phyloP scores from a whole-genome alignment of 2,888 invertebrate genomes.

The Gortyna flavago region DNA sequence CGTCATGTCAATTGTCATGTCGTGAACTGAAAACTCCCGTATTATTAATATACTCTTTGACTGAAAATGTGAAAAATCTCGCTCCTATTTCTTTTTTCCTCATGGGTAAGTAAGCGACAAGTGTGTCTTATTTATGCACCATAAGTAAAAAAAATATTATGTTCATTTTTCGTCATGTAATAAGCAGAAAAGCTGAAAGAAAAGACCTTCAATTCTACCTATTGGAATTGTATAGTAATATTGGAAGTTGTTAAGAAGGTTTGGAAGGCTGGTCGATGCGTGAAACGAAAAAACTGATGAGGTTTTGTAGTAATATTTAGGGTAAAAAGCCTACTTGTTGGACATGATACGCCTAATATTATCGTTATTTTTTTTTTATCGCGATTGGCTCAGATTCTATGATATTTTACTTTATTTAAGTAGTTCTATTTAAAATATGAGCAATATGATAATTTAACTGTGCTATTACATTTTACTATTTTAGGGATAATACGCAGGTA shows the following conservation, averaged over 20 bases:
- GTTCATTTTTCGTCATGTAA: not conserved
- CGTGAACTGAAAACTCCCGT: too few species aligned
- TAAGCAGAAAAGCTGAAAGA: conserved; percentile 3
- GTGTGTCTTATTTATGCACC: conserved; percentile 40
- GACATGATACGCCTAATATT: not conserved
- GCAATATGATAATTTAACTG: not conserved
- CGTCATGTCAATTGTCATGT: too few species aligned
- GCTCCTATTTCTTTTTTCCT: conserved; percentile 11
- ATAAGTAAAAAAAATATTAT: too few species aligned
- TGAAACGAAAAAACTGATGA: not conserved
- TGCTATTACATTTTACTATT: not conserved
- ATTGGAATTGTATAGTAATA: too few species aligned
- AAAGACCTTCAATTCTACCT: not conserved
- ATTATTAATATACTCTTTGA: too few species aligned
- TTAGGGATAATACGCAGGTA: too few species aligned
- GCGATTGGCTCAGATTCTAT: too few species aligned
- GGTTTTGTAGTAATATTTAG: not conserved
- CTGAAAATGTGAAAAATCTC: too few species aligned
- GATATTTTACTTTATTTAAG: not conserved
- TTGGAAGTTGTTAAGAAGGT: not conserved
- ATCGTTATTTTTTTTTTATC: not conserved
- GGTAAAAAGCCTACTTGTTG: conserved; percentile 17
- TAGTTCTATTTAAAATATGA: not conserved
- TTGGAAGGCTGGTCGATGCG: not conserved
- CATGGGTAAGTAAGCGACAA: not conserved